Base-by-base conservation (phyloP, 2,797 vertebrate genomes). In the Muscicapa striata region DNA sequence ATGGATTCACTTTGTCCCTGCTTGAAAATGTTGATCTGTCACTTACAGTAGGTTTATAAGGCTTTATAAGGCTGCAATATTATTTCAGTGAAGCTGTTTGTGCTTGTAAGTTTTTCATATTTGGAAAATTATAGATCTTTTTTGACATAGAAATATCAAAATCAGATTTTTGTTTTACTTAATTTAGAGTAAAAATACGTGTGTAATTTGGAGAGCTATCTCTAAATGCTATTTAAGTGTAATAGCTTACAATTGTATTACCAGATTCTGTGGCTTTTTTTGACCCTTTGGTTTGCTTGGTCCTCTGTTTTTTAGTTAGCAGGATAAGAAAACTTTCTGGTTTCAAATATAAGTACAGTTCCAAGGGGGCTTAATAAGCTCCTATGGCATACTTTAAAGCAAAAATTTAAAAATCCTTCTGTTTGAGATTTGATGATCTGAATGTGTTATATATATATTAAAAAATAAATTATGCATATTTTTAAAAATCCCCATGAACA, bases 21-120 rank as follows among this genome's bases (percentile, higher is more conserved):
- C 55, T 92, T 89, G 52, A 93, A 93, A 96, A 90, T 6, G 64
- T 61, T 92, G 45, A 88, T 93, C 89, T 85, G 72, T 78, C 80
- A 82, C 80, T 93, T 84, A 81, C 29, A 57, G 68, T 38, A 54
- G 13, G 75, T 58, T 95, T 94, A 55, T 67, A 67, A 55, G 29
- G 30, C 57, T 58, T 95, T 94, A 55, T 67, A 67, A 55, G 29
- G 30, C 57, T 92, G 55, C 41, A 81, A 9, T 55, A 61, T 87
- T 89, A 27, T 84, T 30, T 89, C 75, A 85, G 62, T 52, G 63
- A 78, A 91, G 34, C 54, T 74, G 34, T 63, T 74, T 88, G 10
- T 92, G 40, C 36, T 94, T 85, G 43, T 41, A 26, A 26, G 87
- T 79, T 96, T 93, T 70, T 80, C 15, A 55, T 46, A 61, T 43